Evolutionary conservation across 1,140 invertebrate genomes (phyloP).

Genomic region (Berghia stephanieae): DNA sequence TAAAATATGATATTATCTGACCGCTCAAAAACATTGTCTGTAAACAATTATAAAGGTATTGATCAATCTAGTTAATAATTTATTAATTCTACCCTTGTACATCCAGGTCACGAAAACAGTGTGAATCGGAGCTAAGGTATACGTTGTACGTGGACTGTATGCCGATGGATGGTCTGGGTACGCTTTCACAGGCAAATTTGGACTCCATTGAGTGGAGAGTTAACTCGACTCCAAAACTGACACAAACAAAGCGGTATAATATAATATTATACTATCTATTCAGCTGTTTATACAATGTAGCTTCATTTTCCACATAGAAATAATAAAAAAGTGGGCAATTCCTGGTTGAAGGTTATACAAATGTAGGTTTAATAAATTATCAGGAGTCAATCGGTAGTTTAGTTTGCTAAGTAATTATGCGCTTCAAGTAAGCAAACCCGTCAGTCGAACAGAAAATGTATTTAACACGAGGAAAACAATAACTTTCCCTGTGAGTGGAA

Average conservation of each 20-base stretch:
- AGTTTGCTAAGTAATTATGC: too few species aligned
- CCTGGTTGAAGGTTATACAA: neutral
- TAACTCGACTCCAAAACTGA: constrained; percentile 55
- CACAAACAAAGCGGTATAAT: constrained; percentile 47
- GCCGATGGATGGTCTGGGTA: constrained; percentile 72
- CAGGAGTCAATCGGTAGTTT: neutral
- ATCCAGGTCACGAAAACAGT: constrained; percentile 68
- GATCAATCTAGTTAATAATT: too few species aligned
- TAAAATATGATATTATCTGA: too few species aligned
- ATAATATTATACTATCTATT: neutral
- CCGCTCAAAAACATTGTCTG: too few species aligned
- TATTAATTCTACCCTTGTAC: too few species aligned
- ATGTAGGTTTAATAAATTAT: neutral
- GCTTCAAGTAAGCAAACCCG: too few species aligned
- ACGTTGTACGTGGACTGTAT: constrained; percentile 78
- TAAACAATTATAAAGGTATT: too few species aligned
- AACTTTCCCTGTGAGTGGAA: too few species aligned
- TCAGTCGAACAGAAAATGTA: too few species aligned
- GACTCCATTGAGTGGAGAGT: constrained; percentile 67
- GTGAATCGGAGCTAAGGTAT: constrained; percentile 73
- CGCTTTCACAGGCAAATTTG: constrained; percentile 68
- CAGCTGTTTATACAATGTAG: neutral
- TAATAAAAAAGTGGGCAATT: neutral
- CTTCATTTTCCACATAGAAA: neutral
- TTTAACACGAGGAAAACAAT: neutral